phyloP scores from a whole-genome alignment of 53 echinoderm and acorn worm species.

The Astropecten irregularis region DNA sequence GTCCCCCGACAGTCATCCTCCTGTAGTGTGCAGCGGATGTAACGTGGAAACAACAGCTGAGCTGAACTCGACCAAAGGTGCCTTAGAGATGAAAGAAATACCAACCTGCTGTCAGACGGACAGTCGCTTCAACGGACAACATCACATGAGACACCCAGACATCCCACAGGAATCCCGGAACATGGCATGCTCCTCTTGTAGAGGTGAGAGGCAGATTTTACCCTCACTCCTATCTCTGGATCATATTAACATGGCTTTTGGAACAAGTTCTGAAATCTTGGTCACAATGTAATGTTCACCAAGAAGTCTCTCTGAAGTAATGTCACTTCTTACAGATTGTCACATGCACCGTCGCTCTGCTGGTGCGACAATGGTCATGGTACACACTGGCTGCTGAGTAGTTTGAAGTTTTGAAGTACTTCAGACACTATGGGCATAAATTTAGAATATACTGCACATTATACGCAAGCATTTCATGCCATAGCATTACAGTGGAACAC shows the following conservation, averaged over 20 bases:
- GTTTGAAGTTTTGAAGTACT: too few species aligned
- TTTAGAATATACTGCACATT: too few species aligned
- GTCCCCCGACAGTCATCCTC: not conserved
- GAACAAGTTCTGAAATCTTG: slow-evolving; percentile 40
- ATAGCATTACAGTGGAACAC: too few species aligned
- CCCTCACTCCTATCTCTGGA: not conserved
- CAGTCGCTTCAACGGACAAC: not conserved
- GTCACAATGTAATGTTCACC: slow-evolving; percentile 21
- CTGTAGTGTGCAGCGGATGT: not conserved
- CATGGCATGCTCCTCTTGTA: not conserved
- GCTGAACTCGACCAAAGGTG: slow-evolving; percentile 15
- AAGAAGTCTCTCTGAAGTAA: too few species aligned
- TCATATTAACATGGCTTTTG: slow-evolving; percentile 11
- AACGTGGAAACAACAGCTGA: not conserved
- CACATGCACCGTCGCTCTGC: too few species aligned
- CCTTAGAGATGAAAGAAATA: not conserved
- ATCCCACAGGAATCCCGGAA: too few species aligned
- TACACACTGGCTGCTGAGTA: too few species aligned
- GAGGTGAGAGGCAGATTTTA: not conserved
- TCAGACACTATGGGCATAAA: too few species aligned
- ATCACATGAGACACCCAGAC: too few species aligned
- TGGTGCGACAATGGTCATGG: too few species aligned
- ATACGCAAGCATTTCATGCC: too few species aligned
- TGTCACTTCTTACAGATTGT: too few species aligned
- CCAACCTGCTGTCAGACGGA: not conserved